Base-by-base conservation (phyloP, 92 coral and sea anemone genomes). In the Phymanthus crucifer region DNA sequence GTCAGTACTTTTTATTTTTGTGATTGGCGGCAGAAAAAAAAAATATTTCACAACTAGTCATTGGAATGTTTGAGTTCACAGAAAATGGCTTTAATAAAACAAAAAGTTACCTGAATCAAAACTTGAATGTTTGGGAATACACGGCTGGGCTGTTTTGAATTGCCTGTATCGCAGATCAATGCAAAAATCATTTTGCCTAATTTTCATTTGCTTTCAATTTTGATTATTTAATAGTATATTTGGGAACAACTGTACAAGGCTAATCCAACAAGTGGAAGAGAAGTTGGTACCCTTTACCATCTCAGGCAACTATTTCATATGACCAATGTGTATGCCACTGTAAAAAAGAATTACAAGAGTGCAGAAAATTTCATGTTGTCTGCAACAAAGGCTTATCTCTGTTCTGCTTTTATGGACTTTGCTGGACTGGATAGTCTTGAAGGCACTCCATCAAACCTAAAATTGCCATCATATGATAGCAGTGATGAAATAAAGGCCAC, bases 241-340 rank as follows among this genome's bases (percentile, higher is more conserved):
- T 90, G 93, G 93, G 84, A 86, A 71, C 72, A 90, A 71, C 85
- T 90, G 17, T 90, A 90, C 77, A 75, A 76, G 29, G 65, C 86
- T 71, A 82, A 88, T 24, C 73, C 90, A 32, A 16, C 75, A 26
- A 26, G 90, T 86, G 90, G 88, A 48, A 66, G 93, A 86, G 88
- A 87, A 32, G 85, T 87, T 73, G 94, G 91, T 11, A 91, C 92
- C 34, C 52, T 91, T 36, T 91, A 88, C 72, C 84, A 91, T 78
- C 46, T 88, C 33, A 32, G 91, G 74, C 92, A 88, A 71, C 65
- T 75, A 32, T 85, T 91, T 80, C 64, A 83, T 4, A 58, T 87
- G 74, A 87, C 72, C 21, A 91, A 91, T 78, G 94, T 91, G 21
- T 54, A 78, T 18, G 13, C 80, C 40, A 80, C 78, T 33, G 92